Evolutionary conservation across 2,113 vertebrate genomes (phyloP).

Genomic region (Elephas maximus): DNA sequence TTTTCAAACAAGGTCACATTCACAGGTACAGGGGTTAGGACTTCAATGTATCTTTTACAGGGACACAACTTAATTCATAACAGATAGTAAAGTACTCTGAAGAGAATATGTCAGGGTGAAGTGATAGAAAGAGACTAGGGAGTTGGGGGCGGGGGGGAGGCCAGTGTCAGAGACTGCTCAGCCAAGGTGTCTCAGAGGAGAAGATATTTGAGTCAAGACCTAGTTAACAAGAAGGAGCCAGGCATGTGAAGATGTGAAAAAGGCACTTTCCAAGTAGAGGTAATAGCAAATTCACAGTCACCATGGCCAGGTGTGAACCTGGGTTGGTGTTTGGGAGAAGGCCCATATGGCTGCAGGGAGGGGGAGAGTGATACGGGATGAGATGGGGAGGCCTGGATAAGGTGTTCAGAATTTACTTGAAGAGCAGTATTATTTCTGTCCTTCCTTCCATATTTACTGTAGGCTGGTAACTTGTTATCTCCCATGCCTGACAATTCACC

Average conservation of each 20-base stretch:
- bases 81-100: neutral
- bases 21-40: neutral
- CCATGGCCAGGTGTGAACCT: neutral
- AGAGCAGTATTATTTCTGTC: neutral
- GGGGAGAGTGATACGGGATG: neutral
- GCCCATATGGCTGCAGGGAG: fast-evolving
- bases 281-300: neutral
- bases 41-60: neutral
- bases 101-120: neutral
- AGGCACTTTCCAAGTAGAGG: neutral
- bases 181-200: neutral
- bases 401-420: neutral
- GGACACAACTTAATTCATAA: neutral
- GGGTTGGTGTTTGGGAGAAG: neutral
- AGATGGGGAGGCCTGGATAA: neutral
- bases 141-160: neutral
- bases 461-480: neutral
- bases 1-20: neutral
- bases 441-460: neutral
- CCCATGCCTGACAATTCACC: neutral
- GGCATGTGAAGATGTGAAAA: neutral
- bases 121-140: too few species aligned
- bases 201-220: neutral
- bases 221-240: neutral
- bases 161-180: neutral